Conservation (phyloP, 2,113 vertebrate genomes). For the Loxodonta africana region DNA sequence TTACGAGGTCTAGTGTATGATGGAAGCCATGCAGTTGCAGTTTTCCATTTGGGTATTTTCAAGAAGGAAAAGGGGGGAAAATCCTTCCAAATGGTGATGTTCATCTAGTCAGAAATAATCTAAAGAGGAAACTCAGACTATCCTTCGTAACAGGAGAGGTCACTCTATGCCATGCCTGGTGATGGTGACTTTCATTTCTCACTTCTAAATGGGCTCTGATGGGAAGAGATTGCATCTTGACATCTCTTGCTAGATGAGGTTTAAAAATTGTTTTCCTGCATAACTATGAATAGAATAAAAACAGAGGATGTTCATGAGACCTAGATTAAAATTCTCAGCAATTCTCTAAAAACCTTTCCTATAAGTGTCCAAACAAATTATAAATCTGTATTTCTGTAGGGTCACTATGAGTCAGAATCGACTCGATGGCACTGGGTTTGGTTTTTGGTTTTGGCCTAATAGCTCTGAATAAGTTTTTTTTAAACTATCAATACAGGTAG, state of each 20-base stretch:
- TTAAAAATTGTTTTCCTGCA: constrained; percentile 40
- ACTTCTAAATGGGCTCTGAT: background rate
- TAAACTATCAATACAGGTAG: too few species aligned
- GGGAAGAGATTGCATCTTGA: background rate
- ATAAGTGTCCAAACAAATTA: background rate
- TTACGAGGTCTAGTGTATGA: background rate
- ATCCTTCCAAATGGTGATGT: background rate
- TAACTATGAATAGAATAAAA: constrained; percentile 45
- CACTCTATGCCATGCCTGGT: background rate
- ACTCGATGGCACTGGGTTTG: too few species aligned
- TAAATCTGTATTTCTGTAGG: background rate
- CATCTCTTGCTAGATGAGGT: background rate
- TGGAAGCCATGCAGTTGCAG: background rate
- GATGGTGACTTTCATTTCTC: constrained; percentile 26
- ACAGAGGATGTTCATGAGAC: background rate
- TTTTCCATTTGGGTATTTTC: background rate
- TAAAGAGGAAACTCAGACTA: background rate
- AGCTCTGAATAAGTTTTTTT: background rate
- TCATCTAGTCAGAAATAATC: background rate
- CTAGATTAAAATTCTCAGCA: background rate
- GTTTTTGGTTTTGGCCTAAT: too few species aligned
- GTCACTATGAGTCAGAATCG: too few species aligned
- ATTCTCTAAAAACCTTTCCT: background rate
- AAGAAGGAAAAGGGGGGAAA: background rate
- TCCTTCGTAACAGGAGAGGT: background rate